A percentile compares a stretch with the other conserved stretches of the same genome.
Conservation (phyloP, 1,140 invertebrate species). For the Nixonia krombeini region DNA sequence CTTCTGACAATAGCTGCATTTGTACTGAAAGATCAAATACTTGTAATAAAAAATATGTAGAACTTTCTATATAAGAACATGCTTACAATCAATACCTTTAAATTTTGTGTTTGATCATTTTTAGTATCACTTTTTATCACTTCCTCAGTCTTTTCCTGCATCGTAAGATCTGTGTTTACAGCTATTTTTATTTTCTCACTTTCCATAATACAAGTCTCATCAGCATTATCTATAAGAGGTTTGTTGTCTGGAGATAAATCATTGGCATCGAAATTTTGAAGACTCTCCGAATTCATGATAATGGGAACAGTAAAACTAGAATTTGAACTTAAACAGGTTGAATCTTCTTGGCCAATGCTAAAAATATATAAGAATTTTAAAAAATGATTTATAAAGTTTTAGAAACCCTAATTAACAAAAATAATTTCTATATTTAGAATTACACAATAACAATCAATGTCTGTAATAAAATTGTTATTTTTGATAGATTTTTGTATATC, state of each 20-base stretch:
- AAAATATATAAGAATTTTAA: conserved; percentile 19
- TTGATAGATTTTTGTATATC: too few species aligned
- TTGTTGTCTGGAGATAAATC: conserved; percentile 43
- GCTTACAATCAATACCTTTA: conserved; percentile 53
- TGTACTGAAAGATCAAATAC: conserved; percentile 58
- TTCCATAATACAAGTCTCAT: conserved; percentile 35
- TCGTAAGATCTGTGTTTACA: conserved; percentile 12
- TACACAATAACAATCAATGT: too few species aligned
- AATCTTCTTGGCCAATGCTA: conserved; percentile 65
- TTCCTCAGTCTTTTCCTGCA: conserved; percentile 22
- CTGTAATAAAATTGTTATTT: too few species aligned
- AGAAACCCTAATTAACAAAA: too few species aligned
- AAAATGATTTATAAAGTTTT: too few species aligned
- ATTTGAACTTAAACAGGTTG: conserved; percentile 63
- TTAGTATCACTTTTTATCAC: conserved; percentile 16
- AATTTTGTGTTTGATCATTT: conserved; percentile 57
- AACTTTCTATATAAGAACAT: background rate
- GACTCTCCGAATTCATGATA: conserved; percentile 61
- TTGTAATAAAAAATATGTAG: background rate
- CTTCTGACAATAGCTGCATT: conserved; percentile 71
- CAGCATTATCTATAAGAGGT: conserved; percentile 45
- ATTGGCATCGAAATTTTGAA: conserved; percentile 57
- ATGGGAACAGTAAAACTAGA: conserved; percentile 64
- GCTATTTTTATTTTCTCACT: conserved; percentile 8
- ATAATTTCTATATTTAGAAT: too few species aligned